A percentile compares a stretch with the other conserved stretches of the same genome.
Evolutionary conservation across 2,888 invertebrate genomes (phyloP).

Genomic region (Anaspis maculata): DNA sequence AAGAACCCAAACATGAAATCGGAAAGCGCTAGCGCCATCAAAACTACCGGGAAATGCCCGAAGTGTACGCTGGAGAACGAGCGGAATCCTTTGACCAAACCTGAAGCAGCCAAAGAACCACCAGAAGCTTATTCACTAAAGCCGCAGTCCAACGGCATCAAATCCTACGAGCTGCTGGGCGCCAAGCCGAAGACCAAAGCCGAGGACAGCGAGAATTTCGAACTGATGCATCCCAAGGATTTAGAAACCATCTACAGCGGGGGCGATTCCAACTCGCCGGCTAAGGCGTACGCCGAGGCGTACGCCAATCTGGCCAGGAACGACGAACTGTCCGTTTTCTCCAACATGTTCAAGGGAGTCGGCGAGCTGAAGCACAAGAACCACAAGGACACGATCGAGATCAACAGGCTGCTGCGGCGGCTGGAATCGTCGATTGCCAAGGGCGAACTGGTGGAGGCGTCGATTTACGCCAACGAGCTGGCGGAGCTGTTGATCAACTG

Average conservation of each 20-base stretch:
- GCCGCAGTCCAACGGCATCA: too few species aligned
- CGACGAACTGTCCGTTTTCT: conserved; percentile 36
- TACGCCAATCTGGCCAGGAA: conserved; percentile 43
- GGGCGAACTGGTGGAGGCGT: conserved; percentile 68
- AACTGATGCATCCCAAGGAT: conserved; percentile 49
- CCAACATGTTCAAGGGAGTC: conserved; percentile 37
- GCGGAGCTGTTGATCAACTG: conserved; percentile 69
- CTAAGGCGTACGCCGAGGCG: conserved; percentile 42
- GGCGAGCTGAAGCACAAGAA: conserved; percentile 25
- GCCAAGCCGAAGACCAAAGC: too few species aligned
- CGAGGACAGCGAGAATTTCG: conserved; percentile 37
- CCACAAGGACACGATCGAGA: conserved; percentile 49
- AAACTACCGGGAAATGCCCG: conserved; percentile 49
- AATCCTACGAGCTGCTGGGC: too few species aligned
- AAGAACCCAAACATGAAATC: conserved; percentile 37
- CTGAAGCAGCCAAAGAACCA: too few species aligned
- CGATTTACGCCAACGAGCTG: conserved; percentile 66
- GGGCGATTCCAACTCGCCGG: conserved; percentile 27
- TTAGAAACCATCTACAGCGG: conserved; percentile 46
- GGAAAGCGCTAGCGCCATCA: conserved; percentile 32
- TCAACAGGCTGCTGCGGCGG: conserved; percentile 55
- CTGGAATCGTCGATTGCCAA: conserved; percentile 70
- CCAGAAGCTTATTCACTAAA: too few species aligned
- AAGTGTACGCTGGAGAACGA: conserved; percentile 53
- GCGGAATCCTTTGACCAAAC: too few species aligned